These are phyloP conservation scores for Theocolax elegans DNA, from an alignment of 1,140 invertebrate species.

Conservation along the genomic window DNA sequence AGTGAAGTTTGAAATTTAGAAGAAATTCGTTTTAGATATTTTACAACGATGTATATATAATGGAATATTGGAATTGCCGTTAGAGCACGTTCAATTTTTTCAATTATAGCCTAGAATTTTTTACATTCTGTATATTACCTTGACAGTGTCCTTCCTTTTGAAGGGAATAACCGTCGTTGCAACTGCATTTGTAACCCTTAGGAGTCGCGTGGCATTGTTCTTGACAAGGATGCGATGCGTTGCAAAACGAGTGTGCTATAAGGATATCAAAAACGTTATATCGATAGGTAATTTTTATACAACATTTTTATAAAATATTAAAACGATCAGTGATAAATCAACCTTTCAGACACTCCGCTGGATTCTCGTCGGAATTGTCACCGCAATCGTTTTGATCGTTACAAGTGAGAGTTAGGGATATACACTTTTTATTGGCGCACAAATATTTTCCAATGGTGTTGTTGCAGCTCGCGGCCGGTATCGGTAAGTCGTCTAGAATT, in stretches of 20 bases:
- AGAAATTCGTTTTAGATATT: too few species aligned
- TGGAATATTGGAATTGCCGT: too few species aligned
- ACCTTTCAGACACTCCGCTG: neutral
- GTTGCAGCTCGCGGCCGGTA: constrained; percentile 58
- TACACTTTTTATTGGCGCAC: constrained; percentile 75
- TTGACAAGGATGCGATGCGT: constrained; percentile 32
- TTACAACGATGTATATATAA: too few species aligned
- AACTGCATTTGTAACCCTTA: constrained; percentile 76
- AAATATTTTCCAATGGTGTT: constrained; percentile 44
- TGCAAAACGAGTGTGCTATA: constrained; percentile 17
- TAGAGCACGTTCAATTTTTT: too few species aligned
- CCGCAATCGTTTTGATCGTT: constrained; percentile 79
- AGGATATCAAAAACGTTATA: constrained; percentile 2
- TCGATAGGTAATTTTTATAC: too few species aligned
- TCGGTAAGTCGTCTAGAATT: constrained; percentile 39
- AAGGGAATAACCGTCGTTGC: constrained; percentile 72
- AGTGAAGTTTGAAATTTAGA: too few species aligned
- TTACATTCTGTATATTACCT: too few species aligned
- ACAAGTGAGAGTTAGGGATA: constrained; percentile 74
- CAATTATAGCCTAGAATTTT: too few species aligned
- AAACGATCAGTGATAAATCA: neutral
- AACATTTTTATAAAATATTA: neutral
- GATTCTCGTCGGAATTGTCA: constrained; percentile 76
- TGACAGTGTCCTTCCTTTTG: neutral
- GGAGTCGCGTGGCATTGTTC: constrained; percentile 64